Evolutionary conservation across 2,888 invertebrate genomes (phyloP), one percentile per base, ranked within the genome.

Genomic region (Tipula unca): DNA sequence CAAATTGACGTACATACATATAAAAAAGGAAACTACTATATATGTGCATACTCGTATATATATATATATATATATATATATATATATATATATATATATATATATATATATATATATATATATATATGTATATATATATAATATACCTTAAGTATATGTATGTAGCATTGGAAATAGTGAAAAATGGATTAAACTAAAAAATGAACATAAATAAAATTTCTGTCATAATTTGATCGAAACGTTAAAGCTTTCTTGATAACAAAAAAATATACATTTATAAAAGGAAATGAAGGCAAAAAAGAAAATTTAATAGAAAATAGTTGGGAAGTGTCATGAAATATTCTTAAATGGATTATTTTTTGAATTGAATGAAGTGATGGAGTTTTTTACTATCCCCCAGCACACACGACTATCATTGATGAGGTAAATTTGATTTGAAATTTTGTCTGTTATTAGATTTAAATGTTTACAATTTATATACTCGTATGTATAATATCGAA

Each of bases 141-240:
- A n/a, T n/a, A n/a, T n/a, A n/a, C n/a, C n/a, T n/a, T n/a, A n/a
- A n/a, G n/a, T n/a, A 39, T 10, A 39, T 39, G 10, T 32, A 32
- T 17, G 17, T 48, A 48, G 17, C 48, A 48, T 25, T 25, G 25
- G 69, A 69, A 69, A 69, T 69, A 10, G 10, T 69, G 69, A 69
- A 25, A 69, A 69, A 69, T 69, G 69, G 69, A 20, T 69, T 69
- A 69, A 69, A 25, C n/a, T n/a, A 25, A 69, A 69, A 69, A 69
- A 69, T 25, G 25, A 69, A 69, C 69, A 69, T 69, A 69, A 69
- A 69, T 69, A 69, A 69, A 69, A 69, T 69, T 8, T 69, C 25
- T 69, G 69, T 69, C 69, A 69, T 69, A 69, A 69, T 69, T 69
- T 69, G 69, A 69, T 69, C 69, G 69, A 69, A 69, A 69, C 69